phyloP scores from a whole-genome alignment of 2,797 vertebrate species.

The Myripristis jacobus region DNA sequence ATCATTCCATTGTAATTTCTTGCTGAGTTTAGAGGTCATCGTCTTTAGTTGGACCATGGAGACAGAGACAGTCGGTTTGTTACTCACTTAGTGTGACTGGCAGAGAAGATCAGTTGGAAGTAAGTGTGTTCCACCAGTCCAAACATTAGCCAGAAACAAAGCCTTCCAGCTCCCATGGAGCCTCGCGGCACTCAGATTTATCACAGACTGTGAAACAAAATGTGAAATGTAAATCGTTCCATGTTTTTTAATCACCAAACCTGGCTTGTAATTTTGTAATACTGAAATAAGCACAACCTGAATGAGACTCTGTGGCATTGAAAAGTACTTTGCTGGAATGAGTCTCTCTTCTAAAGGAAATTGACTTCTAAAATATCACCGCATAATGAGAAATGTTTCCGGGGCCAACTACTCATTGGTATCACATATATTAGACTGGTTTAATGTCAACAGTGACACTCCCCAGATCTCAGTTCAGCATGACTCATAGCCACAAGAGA shows the following conservation, averaged over 20 bases:
- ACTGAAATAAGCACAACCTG: neutral
- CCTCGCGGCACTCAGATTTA: slow-evolving; percentile 11
- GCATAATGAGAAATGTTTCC: neutral
- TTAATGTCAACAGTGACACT: neutral
- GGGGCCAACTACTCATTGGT: neutral
- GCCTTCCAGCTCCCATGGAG: slow-evolving; percentile 31
- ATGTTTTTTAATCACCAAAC: slow-evolving; percentile 47
- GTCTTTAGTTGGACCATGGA: neutral
- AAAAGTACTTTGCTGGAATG: neutral
- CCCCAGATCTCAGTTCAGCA: neutral
- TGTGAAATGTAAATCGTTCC: slow-evolving; percentile 42
- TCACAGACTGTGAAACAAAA: slow-evolving; percentile 13
- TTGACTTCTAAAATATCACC: slow-evolving; percentile 8
- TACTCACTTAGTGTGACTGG: neutral
- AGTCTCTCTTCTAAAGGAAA: slow-evolving; percentile 8
- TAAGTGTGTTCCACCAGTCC: neutral
- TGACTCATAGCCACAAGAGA: slow-evolving; percentile 19
- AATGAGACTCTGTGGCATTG: neutral
- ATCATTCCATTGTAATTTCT: neutral
- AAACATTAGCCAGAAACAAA: neutral
- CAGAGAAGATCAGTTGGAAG: neutral
- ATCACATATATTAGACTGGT: neutral
- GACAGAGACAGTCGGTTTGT: too few species aligned
- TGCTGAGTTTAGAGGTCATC: neutral
- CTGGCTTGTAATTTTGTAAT: slow-evolving; percentile 35